A percentile compares a stretch with the other conserved stretches of the same genome.
phyloP scores from a whole-genome alignment of 2,888 invertebrate genomes.

The Microctonus hyperodae region DNA sequence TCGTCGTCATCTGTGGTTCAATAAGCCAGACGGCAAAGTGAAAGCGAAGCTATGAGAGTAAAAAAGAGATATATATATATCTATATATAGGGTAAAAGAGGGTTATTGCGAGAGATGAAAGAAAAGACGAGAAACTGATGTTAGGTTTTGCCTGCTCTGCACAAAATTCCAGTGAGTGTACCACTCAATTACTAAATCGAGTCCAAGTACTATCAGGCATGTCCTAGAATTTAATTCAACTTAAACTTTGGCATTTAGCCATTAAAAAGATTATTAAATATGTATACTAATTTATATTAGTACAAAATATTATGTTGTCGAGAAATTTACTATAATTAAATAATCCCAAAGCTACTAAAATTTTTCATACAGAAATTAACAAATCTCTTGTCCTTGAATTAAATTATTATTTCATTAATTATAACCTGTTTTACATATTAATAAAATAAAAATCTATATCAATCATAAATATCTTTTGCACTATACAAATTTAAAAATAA shows the following conservation, averaged over 20 bases:
- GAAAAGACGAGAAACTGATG: slow-evolving; percentile 13
- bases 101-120: slow-evolving; percentile 11
- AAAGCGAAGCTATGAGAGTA: not conserved
- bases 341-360: not conserved
- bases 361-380: too few relatives aligned
- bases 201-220: not conserved
- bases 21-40: not conserved
- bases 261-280: not conserved
- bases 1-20: not conserved
- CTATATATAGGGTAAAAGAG: slow-evolving; percentile 17
- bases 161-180: slow-evolving; percentile 23
- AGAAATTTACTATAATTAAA: not conserved
- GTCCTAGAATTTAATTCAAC: not conserved
- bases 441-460: too few relatives aligned
- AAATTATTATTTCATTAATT: too few relatives aligned
- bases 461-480: not conserved
- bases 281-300: not conserved
- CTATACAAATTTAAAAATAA: not conserved
- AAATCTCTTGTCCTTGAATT: too few relatives aligned
- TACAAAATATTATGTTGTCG: not conserved
- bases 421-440: too few relatives aligned
- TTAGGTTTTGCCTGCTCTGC: slow-evolving; percentile 22
- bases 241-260: not conserved
- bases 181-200: slow-evolving; percentile 29
- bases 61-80: not conserved